Evolutionary conservation across 2,888 invertebrate genomes (phyloP).

Genomic region (Matsumyia berberina): DNA sequence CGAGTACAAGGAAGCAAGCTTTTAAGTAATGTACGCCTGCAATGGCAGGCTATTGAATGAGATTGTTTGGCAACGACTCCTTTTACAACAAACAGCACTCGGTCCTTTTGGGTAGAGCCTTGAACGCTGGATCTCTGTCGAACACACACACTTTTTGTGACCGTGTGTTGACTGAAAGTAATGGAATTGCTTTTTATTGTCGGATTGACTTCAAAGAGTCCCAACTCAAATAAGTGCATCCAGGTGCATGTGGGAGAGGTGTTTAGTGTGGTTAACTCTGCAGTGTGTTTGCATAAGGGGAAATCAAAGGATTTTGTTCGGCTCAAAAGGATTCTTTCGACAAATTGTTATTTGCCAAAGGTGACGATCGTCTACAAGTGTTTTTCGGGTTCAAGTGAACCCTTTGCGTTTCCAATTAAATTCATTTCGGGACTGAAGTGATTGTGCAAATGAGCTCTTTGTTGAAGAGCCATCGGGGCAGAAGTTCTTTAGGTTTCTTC

Average conservation of each 20-base stretch:
- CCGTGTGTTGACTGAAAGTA: conserved; percentile 20
- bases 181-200: conserved; percentile 44
- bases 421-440: neutral
- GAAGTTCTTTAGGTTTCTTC: too few species aligned
- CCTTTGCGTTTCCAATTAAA: neutral
- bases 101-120: conserved; percentile 9
- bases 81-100: conserved; percentile 10
- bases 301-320: conserved; percentile 21
- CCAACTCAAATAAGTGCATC: conserved; percentile 13
- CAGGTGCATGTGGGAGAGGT: conserved; percentile 1
- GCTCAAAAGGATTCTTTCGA: neutral
- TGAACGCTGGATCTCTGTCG: neutral
- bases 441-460: neutral
- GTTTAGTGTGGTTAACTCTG: neutral
- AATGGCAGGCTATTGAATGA: neutral
- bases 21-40: conserved; percentile 19
- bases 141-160: neutral
- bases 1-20: neutral
- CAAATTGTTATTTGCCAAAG: conserved; percentile 18
- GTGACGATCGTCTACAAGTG: neutral
- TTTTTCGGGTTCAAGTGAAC: neutral
- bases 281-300: conserved; percentile 1
- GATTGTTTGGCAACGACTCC: conserved; percentile 17
- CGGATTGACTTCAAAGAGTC: conserved; percentile 29
- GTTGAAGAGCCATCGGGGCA: neutral